Base-by-base conservation (phyloP, 2,113 vertebrate species). In the Xiphophorus maculatus region DNA sequence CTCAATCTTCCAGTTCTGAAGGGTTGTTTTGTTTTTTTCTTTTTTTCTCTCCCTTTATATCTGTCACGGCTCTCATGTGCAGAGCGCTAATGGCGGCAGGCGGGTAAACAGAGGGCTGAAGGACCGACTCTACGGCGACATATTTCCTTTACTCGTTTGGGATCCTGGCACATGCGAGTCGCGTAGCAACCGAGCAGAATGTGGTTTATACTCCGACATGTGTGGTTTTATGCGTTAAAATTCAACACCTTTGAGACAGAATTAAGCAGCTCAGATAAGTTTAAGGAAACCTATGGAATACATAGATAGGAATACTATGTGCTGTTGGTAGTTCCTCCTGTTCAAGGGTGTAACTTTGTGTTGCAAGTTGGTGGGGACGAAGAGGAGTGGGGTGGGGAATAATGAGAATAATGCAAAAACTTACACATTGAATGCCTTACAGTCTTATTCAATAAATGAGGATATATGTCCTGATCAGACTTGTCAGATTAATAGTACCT, bases 1-100 rank as follows among this genome's bases (percentile, higher is more conserved):
- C 90, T 91, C 90, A 88, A 91, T 93, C 90, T 91, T 88, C 86
- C 71, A 82, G 88, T 80, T 80, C 83, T 27, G 71, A 87, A 68
- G 13, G 12, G 30, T 30, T 30, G 3, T 30, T 30, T 3, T 28
- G 28, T 6, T 33, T 33, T 33, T 33, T 33, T 35, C 33, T 61
- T 63, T 9, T 30, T 17, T 6, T 19, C 15, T 28, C 28, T 28
- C 4, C 62, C 22, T 42, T 74, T 40, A 60, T 83, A 84, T 84
- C 80, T 72, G 85, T 71, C 83, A 76, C 63, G 25, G 68, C 74
- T 89, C 80, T 85, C 69, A 71, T 79, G 84, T 73, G 81, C 69
- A 40, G 62, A 58, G 68, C 81, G 48, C 73, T 86, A 84, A 89
- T 85, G 86, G 84, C 74, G 78, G 77, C 13, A 48, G 72, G 67